Percentiles rank a stretch among this genome's conserved stretches.
These are phyloP conservation scores for Zaprionus tsacasi DNA, from an alignment of 1,140 invertebrate species.

Conservation along the genomic window DNA sequence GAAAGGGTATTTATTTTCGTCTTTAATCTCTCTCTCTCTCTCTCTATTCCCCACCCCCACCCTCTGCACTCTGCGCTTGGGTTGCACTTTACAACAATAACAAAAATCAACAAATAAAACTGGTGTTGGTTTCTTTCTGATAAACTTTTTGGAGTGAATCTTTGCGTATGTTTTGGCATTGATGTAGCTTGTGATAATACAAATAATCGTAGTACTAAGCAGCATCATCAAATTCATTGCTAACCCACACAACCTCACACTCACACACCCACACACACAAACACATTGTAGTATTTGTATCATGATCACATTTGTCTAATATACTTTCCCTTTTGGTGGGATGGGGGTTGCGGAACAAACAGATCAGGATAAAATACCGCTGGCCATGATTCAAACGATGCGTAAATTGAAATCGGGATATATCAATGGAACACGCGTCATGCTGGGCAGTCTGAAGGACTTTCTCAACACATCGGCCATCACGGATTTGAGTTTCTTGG, in stretches of 20 bases:
- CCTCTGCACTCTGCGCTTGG: constrained; percentile 37
- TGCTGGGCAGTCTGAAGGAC: constrained; percentile 94
- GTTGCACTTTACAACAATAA: constrained; percentile 24
- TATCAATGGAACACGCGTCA: constrained; percentile 98
- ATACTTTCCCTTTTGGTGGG: background rate
- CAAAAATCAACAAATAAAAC: constrained; percentile 5
- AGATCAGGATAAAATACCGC: constrained; percentile 94
- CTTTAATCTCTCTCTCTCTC: background rate
- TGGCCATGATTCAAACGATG: constrained; percentile 98
- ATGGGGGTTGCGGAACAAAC: background rate
- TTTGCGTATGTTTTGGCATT: constrained; percentile 35
- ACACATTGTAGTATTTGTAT: background rate
- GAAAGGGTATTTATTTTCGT: background rate
- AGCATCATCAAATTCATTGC: constrained; percentile 16
- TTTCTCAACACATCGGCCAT: constrained; percentile 98
- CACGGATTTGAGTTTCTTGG: constrained; percentile 97
- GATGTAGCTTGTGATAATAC: constrained; percentile 61
- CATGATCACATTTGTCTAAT: background rate
- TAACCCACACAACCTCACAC: constrained; percentile 25
- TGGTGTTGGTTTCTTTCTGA: constrained; percentile 43
- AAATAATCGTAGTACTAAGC: constrained; percentile 56
- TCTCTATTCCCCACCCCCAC: constrained; percentile 5
- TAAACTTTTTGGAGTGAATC: constrained; percentile 10
- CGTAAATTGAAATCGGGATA: constrained; percentile 99
- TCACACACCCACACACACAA: background rate